Base-by-base conservation (phyloP, 2,797 vertebrate species). In the Eospalax fontanierii region DNA sequence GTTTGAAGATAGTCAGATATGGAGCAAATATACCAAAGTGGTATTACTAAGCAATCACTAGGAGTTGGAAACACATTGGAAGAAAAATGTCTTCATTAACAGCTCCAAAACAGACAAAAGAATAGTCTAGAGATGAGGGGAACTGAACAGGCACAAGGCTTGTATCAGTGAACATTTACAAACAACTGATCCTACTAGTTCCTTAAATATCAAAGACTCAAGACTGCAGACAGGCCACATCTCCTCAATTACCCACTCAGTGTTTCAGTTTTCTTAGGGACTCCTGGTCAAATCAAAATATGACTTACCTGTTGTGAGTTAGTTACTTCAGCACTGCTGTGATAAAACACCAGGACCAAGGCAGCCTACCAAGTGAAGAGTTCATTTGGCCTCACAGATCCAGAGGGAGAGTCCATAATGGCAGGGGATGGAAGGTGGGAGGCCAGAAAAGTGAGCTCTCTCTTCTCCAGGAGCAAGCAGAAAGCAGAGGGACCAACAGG, bases 11-110 rank as follows among this genome's bases (percentile, higher is more conserved):
- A 65, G 79, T 70, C 86, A 22, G 87, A 93, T 87, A 78, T 0
- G 90, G 70, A 80, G 38, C 93, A 97, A 94, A 94, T 57, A 91
- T 21, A 95, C 65, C 70, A 89, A 90, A 43, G 19, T 54, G 50
- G 15, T 43, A 54, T 92, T 76, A 88, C 22, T 88, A 40, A 86
- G 81, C 11, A 78, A n/a, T 57, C 63, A 21, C 30, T 57, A 63
- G 4, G 66, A 59, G 1, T 65, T 12, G 15, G 79, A 74, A 90
- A 74, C 61, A 66, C 16, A 43, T 1, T 4, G 9, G 12, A 35
- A 30, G 43, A 54, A 54, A 79, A 76, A 75, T 38, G 46, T 11
- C 14, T 28, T 22, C 19, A 19, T 71, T 43, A 40, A 71, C n/a
- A 68, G 2, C 21, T 71, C 14, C 14, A 43, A 38, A 65, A 70